A percentile compares a stretch with the other conserved stretches of the same genome.
phyloP scores from a whole-genome alignment of 2,888 invertebrate genomes.

The Spodoptera littoralis region DNA sequence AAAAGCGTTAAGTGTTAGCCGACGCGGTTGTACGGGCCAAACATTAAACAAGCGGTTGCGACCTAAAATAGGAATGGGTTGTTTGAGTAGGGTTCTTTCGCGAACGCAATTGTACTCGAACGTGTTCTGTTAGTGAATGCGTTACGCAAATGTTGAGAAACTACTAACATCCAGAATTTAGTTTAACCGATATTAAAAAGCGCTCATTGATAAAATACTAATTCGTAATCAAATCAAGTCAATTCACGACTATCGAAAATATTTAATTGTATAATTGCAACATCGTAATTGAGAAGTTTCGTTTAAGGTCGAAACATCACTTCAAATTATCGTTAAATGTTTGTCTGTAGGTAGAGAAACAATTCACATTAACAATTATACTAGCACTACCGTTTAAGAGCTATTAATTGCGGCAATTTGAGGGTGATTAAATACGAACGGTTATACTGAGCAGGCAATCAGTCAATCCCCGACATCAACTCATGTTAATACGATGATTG shows the following conservation, averaged over 20 bases:
- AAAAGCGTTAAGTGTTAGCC: constrained; percentile 88
- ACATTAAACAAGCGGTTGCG: constrained; percentile 87
- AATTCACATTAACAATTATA: constrained; percentile 62
- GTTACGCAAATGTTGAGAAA: constrained; percentile 80
- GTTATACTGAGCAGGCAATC: constrained; percentile 73
- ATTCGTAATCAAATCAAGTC: constrained; percentile 8
- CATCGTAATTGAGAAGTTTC: constrained; percentile 35
- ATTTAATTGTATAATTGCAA: constrained; percentile 38
- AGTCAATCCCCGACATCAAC: constrained; percentile 74
- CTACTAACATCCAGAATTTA: constrained; percentile 62
- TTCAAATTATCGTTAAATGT: constrained; percentile 48
- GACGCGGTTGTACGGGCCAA: constrained; percentile 87
- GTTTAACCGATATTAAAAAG: constrained; percentile 31
- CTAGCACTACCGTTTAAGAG: constrained; percentile 62
- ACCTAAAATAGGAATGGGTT: constrained; percentile 88
- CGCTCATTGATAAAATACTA: constrained; percentile 1
- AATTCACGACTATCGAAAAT: constrained; percentile 16
- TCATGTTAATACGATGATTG: constrained; percentile 75
- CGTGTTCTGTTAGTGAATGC: constrained; percentile 88
- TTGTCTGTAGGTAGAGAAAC: constrained; percentile 47
- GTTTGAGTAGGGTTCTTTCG: constrained; percentile 89
- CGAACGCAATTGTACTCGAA: constrained; percentile 87
- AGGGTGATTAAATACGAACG: constrained; percentile 73
- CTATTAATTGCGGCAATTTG: constrained; percentile 74
- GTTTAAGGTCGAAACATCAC: constrained; percentile 49